Conservation (phyloP, 2,888 invertebrate species). For the Drosophila robusta region DNA sequence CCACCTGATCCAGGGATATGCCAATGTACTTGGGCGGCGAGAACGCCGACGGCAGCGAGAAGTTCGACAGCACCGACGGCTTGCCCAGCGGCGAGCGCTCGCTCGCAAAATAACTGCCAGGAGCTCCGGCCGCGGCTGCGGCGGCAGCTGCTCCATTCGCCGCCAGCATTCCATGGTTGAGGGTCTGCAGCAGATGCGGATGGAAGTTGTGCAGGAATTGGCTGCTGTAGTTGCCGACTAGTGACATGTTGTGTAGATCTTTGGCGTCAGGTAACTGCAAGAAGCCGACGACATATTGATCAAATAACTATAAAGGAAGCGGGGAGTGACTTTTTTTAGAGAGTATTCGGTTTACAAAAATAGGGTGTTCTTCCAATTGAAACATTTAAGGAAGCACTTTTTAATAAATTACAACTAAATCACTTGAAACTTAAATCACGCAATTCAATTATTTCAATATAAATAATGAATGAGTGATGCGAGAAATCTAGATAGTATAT, state of each 20-base stretch:
- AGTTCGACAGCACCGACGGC: conserved; percentile 87
- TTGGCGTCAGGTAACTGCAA: conserved; percentile 86
- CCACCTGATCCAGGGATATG: conserved; percentile 85
- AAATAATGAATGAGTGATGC: no score
- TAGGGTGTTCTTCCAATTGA: no score
- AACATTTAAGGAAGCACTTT: no score
- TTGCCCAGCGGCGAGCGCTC: conserved; percentile 86
- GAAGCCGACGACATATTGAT: background rate
- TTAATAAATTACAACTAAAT: no score
- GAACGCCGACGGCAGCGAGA: conserved; percentile 90
- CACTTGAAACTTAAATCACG: no score
- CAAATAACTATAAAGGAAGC: background rate
- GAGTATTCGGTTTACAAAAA: no score
- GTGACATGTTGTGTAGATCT: conserved; percentile 88
- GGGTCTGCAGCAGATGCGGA: conserved; percentile 90
- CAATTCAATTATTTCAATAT: no score
- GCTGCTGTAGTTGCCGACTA: conserved; percentile 89
- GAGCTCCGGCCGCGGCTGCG: conserved; percentile 80
- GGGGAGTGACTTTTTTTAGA: no score
- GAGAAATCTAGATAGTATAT: no score
- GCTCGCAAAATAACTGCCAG: conserved; percentile 83
- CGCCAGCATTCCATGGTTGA: conserved; percentile 87
- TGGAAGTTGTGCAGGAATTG: conserved; percentile 90
- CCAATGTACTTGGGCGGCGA: conserved; percentile 89
- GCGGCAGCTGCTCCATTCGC: conserved; percentile 81